Conservation (phyloP, 2,797 vertebrate species). For the Enteromius treurensis region DNA sequence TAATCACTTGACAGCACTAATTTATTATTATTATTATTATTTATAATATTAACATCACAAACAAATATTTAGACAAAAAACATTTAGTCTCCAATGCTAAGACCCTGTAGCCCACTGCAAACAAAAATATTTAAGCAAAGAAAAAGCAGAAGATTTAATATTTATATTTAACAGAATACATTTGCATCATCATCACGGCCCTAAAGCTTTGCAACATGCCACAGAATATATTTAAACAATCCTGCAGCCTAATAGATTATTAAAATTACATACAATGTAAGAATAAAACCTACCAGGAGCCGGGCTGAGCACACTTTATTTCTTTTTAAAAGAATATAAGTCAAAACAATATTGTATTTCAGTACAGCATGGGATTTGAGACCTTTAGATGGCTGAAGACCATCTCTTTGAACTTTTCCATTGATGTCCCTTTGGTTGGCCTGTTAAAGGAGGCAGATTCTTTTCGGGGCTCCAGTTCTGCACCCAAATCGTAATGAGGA, state of each 20-base stretch:
- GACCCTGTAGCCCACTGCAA: neutral
- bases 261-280: neutral
- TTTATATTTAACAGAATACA: neutral
- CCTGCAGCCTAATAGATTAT: neutral
- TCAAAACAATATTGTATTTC: neutral
- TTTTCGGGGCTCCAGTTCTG: constrained; percentile 87
- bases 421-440: constrained; percentile 93
- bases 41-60: neutral
- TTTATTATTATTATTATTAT: neutral
- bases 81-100: neutral
- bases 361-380: neutral
- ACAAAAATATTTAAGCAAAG: neutral
- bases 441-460: constrained; percentile 88
- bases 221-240: neutral
- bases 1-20: too few relatives aligned
- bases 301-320: neutral
- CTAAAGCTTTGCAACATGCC: neutral
- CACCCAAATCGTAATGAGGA: constrained; percentile 85
- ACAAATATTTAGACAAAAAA: too few relatives aligned
- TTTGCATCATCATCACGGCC: neutral
- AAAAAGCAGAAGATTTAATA: neutral
- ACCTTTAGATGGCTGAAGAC: constrained; percentile 89
- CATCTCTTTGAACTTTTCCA: constrained; percentile 98
- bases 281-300: neutral
- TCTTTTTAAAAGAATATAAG: neutral